phyloP scores from a whole-genome alignment of 53 echinoderm and acorn worm genomes.

The Actinopyga echinites region DNA sequence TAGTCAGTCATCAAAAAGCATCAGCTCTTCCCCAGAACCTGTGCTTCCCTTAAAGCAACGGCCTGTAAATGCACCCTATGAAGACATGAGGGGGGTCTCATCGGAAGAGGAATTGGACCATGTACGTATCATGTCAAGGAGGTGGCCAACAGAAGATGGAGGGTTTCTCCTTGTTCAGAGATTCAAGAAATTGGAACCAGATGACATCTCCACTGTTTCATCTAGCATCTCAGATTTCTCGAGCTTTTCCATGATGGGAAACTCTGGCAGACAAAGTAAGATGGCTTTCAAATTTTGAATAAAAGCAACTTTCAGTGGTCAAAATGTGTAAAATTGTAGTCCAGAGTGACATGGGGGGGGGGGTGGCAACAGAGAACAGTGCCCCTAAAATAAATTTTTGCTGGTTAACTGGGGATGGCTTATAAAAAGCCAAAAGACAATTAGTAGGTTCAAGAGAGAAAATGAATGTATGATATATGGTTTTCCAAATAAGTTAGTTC shows the following conservation, averaged over 20 bases:
- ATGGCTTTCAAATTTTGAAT: not conserved
- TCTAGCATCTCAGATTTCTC: constrained; percentile 78
- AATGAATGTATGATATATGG: no score
- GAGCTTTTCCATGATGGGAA: constrained; percentile 26
- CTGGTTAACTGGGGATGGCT: no score
- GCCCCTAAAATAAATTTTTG: not conserved
- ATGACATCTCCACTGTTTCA: constrained; percentile 56
- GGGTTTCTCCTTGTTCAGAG: constrained; percentile 62
- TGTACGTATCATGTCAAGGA: constrained; percentile 59
- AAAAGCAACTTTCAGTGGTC: not conserved
- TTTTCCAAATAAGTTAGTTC: no score
- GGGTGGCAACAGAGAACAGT: not conserved
- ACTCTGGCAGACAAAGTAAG: not conserved
- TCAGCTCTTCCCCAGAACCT: not conserved
- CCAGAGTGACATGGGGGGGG: not conserved
- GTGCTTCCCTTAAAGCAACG: not conserved
- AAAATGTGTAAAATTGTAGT: not conserved
- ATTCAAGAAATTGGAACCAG: constrained; percentile 60
- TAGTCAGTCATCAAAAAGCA: no score
- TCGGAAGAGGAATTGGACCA: constrained; percentile 24
- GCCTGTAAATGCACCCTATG: constrained; percentile 15
- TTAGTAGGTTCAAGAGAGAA: no score
- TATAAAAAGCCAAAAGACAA: no score
- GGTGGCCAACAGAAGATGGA: constrained; percentile 71
- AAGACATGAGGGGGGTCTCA: not conserved